phyloP scores from a whole-genome alignment of 2,113 vertebrate species.

The Heterocephalus glaber region DNA sequence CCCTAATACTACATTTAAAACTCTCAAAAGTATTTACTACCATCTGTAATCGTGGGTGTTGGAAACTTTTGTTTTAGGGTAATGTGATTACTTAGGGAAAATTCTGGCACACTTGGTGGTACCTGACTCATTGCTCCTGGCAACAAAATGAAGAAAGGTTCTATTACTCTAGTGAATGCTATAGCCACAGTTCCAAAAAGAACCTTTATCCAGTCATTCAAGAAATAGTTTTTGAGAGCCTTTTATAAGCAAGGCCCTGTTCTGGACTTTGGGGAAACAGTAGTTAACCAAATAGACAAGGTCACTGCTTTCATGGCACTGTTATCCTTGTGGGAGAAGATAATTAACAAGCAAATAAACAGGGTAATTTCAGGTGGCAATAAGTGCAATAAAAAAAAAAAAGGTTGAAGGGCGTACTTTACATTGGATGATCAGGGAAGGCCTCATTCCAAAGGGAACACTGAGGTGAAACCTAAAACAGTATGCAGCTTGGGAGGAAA shows the following conservation, averaged over 20 bases:
- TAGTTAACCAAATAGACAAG: slow-evolving; percentile 25
- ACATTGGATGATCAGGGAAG: neutral
- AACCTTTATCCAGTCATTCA: slow-evolving; percentile 35
- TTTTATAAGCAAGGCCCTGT: neutral
- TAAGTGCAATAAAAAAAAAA: slow-evolving; percentile 28
- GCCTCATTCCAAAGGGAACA: neutral
- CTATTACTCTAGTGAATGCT: neutral
- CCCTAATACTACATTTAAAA: slow-evolving; percentile 27
- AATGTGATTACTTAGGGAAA: slow-evolving; percentile 48
- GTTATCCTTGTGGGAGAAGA: slow-evolving; percentile 8
- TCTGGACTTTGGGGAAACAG: neutral
- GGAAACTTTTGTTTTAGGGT: slow-evolving; percentile 35
- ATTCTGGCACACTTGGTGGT: neutral
- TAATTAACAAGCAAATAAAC: slow-evolving; percentile 22
- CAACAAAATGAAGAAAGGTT: slow-evolving; percentile 45
- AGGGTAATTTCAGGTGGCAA: slow-evolving; percentile 18
- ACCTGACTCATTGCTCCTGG: neutral
- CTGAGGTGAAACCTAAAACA: slow-evolving; percentile 57
- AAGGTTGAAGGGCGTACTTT: neutral
- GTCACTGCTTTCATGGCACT: neutral
- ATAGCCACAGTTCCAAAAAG: neutral
- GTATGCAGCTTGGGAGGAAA: neutral
- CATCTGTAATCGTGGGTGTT: neutral
- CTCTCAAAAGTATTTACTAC: slow-evolving; percentile 45
- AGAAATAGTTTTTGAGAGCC: slow-evolving; percentile 1